Percentiles rank a stretch among this genome's conserved stretches.
These are phyloP conservation scores for Helleia helle DNA, from an alignment of 2,888 invertebrate species.

Conservation along the genomic window DNA sequence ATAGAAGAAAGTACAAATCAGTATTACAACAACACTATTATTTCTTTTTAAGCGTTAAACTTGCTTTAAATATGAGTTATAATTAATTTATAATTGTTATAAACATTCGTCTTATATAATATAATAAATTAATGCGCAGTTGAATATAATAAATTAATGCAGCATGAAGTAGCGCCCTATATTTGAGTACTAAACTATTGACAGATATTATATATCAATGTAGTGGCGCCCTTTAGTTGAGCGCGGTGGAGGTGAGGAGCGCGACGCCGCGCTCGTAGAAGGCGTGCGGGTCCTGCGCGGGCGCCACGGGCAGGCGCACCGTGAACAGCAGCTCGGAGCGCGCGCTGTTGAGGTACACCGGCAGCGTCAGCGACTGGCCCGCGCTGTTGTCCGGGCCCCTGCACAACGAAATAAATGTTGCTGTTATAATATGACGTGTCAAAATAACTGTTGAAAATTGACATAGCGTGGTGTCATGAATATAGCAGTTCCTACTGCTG, in stretches of 20 bases:
- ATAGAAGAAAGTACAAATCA: not conserved
- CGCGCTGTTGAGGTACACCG: constrained; percentile 97
- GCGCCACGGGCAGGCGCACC: constrained; percentile 92
- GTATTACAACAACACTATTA: too few relatives aligned
- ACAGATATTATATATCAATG: not conserved
- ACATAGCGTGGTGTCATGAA: too few relatives aligned
- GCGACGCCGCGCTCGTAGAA: constrained; percentile 99
- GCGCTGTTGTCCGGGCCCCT: constrained; percentile 57
- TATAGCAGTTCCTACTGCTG: too few relatives aligned
- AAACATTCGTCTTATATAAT: too few relatives aligned
- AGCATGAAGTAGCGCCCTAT: not conserved
- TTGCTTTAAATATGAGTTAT: too few relatives aligned
- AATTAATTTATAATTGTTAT: too few relatives aligned
- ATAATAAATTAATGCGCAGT: not conserved
- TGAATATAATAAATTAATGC: not conserved
- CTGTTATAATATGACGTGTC: too few relatives aligned
- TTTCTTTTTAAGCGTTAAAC: too few relatives aligned
- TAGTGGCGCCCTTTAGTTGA: constrained; percentile 76
- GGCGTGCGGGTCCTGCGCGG: constrained; percentile 93
- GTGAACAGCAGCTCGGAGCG: constrained; percentile 96
- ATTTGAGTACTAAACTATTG: not conserved
- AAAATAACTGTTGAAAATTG: too few relatives aligned
- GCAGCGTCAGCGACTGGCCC: constrained; percentile 83
- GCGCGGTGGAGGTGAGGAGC: constrained; percentile 92
- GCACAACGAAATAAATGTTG: too few relatives aligned